A percentile compares a stretch with the other conserved stretches of the same genome.
phyloP scores from a whole-genome alignment of 2,113 vertebrate genomes.

The Albula goreensis region DNA sequence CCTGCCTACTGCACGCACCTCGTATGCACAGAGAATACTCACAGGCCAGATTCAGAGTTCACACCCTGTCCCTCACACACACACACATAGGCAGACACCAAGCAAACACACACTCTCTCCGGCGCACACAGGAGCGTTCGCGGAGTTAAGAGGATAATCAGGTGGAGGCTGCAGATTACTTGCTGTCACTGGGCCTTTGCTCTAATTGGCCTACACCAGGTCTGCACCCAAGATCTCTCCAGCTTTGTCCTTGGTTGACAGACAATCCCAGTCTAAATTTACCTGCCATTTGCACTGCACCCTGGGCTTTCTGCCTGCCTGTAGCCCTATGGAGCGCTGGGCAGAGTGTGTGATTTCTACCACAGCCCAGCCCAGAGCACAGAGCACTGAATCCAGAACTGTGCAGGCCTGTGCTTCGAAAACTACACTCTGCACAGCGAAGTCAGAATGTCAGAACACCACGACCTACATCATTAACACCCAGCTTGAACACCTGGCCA shows the following conservation, averaged over 20 bases:
- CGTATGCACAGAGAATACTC: too few relatives aligned
- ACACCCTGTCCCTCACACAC: slow-evolving; percentile 6
- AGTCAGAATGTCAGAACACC: too few relatives aligned
- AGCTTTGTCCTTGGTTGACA: slow-evolving; percentile 51
- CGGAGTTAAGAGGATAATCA: slow-evolving; percentile 84
- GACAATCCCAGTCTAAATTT: slow-evolving; percentile 58
- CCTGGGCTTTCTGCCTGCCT: too few relatives aligned
- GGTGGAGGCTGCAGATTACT: slow-evolving; percentile 73
- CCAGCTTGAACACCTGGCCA: too few relatives aligned
- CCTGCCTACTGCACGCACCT: background rate
- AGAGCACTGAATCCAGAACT: background rate
- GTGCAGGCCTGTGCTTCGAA: too few relatives aligned
- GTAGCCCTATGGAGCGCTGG: background rate
- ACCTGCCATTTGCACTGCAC: slow-evolving; percentile 10
- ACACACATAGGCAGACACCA: slow-evolving; percentile 17
- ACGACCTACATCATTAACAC: too few relatives aligned
- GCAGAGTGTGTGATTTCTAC: background rate
- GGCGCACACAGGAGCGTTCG: slow-evolving; percentile 29
- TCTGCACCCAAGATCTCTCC: slow-evolving; percentile 39
- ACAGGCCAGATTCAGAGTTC: background rate
- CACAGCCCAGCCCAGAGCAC: background rate
- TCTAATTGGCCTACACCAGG: slow-evolving; percentile 51
- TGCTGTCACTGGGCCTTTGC: slow-evolving; percentile 48
- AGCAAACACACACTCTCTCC: slow-evolving; percentile 16
- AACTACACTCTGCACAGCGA: too few relatives aligned